These are phyloP conservation scores for Dolichomitus sp. DNA, from an alignment of 2,888 invertebrate species.

Conservation along the genomic window DNA sequence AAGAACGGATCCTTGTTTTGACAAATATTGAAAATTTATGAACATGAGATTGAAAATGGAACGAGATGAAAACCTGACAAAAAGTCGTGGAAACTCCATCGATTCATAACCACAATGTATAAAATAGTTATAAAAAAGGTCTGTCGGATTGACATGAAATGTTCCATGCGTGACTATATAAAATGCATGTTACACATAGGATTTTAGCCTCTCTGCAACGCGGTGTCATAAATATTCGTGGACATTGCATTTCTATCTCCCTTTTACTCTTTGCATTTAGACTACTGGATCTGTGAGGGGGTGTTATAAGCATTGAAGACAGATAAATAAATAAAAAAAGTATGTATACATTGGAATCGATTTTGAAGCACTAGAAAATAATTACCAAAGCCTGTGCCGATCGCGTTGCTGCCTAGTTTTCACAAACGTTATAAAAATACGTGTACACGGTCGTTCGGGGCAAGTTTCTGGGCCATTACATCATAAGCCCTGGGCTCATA, in stretches of 20 bases:
- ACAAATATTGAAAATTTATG: not conserved
- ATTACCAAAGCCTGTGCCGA: conserved; percentile 21
- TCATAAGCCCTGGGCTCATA: not conserved
- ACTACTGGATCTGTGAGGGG: not conserved
- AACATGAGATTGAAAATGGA: not conserved
- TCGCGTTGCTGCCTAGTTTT: not conserved
- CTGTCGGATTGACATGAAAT: not conserved
- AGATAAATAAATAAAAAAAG: conserved; percentile 19
- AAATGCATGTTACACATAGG: not conserved
- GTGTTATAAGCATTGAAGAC: conserved; percentile 8
- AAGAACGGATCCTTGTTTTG: not conserved
- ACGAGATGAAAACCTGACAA: not conserved
- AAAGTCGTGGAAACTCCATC: not conserved
- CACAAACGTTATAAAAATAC: conserved; percentile 17
- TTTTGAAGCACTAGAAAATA: conserved; percentile 30
- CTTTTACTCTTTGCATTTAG: not conserved
- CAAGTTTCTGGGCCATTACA: not conserved
- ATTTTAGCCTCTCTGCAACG: conserved; percentile 9
- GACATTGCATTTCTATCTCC: conserved; percentile 11
- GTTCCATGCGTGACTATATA: not conserved
- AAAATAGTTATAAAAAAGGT: not conserved
- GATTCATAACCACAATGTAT: not conserved
- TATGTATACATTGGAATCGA: not conserved
- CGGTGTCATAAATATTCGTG: conserved; percentile 29
- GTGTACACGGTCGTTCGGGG: not conserved